A percentile compares a stretch with the other conserved stretches of the same genome.
phyloP scores from a whole-genome alignment of 2,113 vertebrate genomes.

The Pelecanoides urinatrix region DNA sequence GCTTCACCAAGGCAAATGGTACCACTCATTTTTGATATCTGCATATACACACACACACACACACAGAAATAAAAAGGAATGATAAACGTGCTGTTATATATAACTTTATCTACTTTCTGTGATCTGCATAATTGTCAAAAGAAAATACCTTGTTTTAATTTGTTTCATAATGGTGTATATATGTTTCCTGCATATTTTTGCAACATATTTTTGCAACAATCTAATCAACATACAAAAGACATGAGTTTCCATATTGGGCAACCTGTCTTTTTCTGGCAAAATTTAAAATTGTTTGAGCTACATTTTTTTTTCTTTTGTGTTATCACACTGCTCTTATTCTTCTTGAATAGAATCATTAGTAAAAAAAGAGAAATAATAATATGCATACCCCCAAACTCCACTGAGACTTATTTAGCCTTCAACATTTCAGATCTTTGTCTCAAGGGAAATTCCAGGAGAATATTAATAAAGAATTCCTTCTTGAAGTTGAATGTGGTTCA shows the following conservation, averaged over 20 bases:
- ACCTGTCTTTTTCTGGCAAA: neutral
- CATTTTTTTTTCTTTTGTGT: neutral
- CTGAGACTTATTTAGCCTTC: neutral
- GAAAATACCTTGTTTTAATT: neutral
- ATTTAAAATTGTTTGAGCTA: neutral
- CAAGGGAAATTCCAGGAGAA: neutral
- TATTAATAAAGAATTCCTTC: neutral
- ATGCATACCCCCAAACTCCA: neutral
- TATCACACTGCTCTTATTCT: neutral
- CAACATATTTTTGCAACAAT: neutral
- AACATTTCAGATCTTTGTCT: neutral
- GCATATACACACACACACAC: neutral
- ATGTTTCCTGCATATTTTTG: neutral
- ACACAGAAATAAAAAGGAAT: neutral
- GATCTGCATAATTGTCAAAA: neutral
- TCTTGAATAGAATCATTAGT: neutral
- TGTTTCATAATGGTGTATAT: neutral
- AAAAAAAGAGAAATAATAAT: neutral
- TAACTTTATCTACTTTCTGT: neutral
- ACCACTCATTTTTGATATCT: neutral
- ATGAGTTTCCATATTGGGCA: neutral
- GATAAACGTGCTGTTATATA: fast-evolving
- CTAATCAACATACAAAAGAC: neutral
- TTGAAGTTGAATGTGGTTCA: neutral
- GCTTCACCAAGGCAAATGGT: neutral